Base-by-base conservation (phyloP, 2,888 invertebrate genomes). In the Sylvicola cinctus region DNA sequence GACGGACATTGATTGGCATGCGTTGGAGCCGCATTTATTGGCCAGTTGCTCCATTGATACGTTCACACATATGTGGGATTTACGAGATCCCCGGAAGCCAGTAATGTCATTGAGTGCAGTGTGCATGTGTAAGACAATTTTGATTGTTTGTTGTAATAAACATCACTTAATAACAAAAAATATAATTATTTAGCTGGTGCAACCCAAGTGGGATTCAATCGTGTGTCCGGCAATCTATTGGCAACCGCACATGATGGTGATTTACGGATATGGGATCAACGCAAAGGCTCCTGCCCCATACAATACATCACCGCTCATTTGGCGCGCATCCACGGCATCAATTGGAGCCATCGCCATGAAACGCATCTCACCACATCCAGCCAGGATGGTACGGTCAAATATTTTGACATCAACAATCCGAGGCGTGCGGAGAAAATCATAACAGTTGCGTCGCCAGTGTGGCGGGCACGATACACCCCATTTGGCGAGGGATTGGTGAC, bases 231-330 rank as follows among this genome's bases (percentile, higher is more conserved):
- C 1, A 67, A 90, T 52, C 63, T 85, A 41, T 63, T 95, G 42
- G 93, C 93, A 2, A 91, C 93, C 30, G 84, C 91, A 4, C 93
- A 95, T 55, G 91, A 93, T 51, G 91, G 90, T 3, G 93, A 93
- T 57, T 74, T 95, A 3, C 78, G 91, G 54, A 73, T 95, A 42
- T 95, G 93, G 93, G 95, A 95, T 55, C 79, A 83, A 44, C 66
- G 93, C 40, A 90, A 90, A 61, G 71, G 77, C 40, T 73, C 74
- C 32, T 68, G 78, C 34, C 91, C 93, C 1, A 69, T 88, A 3
- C 84, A 88, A 50, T 93, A 91, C 46, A 85, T 95, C 45, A 79
- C 91, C 16, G 93, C 91, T 3, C 93, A 95, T 62, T 62, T 88
- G 39, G 67, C 74, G 7, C 69, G 88, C 64, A 90, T 93, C 42